Conservation (phyloP, 1,140 invertebrate species). For the Laupala kohalensis region DNA sequence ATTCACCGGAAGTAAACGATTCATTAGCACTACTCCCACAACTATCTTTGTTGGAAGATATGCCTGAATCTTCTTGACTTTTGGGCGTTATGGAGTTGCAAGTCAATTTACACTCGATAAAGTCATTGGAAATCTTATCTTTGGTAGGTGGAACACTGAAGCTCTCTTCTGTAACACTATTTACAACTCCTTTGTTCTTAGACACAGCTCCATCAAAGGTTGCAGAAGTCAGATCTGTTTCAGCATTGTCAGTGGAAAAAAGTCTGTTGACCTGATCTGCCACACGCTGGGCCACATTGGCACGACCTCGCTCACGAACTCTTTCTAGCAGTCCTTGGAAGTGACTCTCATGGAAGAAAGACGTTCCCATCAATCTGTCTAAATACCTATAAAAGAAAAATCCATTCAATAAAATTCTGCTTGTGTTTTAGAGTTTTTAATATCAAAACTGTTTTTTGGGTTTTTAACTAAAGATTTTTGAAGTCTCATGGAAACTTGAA, state of each 20-base stretch:
- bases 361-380: constrained; percentile 69
- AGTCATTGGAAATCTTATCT: background rate
- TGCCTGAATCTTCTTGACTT: constrained; percentile 7
- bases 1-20: constrained; percentile 23
- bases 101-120: background rate
- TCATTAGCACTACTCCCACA: constrained; percentile 14
- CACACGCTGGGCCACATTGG: constrained; percentile 38
- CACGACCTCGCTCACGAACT: constrained; percentile 36
- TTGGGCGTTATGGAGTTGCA: background rate
- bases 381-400: constrained; percentile 37
- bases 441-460: constrained; percentile 4
- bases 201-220: background rate
- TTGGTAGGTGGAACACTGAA: background rate
- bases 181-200: background rate
- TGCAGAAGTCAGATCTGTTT: constrained; percentile 16
- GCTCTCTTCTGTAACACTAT: background rate
- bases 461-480: too few relatives aligned
- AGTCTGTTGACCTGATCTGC: constrained; percentile 41
- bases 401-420: background rate
- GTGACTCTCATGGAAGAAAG: constrained; percentile 70
- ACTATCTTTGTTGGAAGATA: constrained; percentile 12
- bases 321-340: constrained; percentile 51
- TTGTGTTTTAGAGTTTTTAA: background rate
- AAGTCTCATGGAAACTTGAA: too few relatives aligned
- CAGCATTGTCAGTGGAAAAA: constrained; percentile 21